Conservation (phyloP, 2,797 vertebrate species). For the Malacoctenus gilli region DNA sequence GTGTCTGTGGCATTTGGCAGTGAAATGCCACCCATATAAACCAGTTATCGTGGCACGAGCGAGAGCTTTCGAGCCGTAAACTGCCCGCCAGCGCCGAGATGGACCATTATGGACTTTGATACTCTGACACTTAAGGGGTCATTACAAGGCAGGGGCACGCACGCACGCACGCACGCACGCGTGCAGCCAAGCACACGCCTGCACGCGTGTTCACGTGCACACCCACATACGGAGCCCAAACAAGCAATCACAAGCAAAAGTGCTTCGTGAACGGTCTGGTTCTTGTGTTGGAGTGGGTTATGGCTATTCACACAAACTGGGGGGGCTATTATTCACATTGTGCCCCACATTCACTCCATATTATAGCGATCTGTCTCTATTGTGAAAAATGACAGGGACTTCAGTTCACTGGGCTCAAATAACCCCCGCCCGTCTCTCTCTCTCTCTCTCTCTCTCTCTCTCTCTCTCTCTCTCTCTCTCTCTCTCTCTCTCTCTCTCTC, state of each 20-base stretch:
- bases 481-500: constrained; percentile 21
- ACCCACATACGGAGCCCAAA: constrained; percentile 49
- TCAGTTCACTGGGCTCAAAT: constrained; percentile 62
- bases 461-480: constrained; percentile 10
- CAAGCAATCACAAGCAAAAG: constrained; percentile 61
- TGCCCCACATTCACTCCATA: constrained; percentile 64
- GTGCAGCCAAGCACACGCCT: neutral
- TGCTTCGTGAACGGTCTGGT: constrained; percentile 59
- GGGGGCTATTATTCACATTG: constrained; percentile 66
- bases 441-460: constrained; percentile 8
- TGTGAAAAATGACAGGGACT: constrained; percentile 69
- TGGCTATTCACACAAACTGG: constrained; percentile 66
- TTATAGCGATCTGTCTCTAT: constrained; percentile 69
- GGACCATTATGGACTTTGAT: constrained; percentile 68
- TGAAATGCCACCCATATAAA: constrained; percentile 65
- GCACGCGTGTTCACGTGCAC: neutral
- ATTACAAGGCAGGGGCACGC: constrained; percentile 44
- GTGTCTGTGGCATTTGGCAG: constrained; percentile 60
- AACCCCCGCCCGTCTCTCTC: constrained; percentile 36
- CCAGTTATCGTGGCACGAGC: constrained; percentile 60
- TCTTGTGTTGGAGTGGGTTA: constrained; percentile 67
- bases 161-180: constrained; percentile 1
- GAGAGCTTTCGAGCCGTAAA: constrained; percentile 64
- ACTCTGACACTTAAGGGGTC: constrained; percentile 66
- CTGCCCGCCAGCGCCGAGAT: constrained; percentile 46